These are phyloP conservation scores for Paguma larvata DNA, from an alignment of 2,797 vertebrate species.

Conservation along the genomic window DNA sequence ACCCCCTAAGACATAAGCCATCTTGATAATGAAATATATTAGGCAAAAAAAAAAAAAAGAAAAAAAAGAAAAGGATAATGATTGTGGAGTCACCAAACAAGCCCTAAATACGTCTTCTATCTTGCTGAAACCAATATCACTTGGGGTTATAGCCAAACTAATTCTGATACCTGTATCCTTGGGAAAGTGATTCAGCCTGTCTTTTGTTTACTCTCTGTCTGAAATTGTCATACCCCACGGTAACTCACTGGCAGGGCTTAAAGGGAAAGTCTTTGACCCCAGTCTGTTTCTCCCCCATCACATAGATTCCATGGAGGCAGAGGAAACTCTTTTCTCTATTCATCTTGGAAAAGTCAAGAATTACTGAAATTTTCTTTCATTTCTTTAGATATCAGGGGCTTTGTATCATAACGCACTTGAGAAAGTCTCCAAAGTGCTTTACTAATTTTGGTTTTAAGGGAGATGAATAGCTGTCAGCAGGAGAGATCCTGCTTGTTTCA, in stretches of 20 bases:
- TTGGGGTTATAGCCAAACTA: neutral
- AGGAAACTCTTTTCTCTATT: neutral
- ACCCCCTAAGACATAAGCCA: neutral
- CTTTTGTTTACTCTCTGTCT: slow-evolving; percentile 3
- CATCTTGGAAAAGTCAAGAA: neutral
- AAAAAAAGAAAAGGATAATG: neutral
- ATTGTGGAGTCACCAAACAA: neutral
- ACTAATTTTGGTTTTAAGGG: neutral
- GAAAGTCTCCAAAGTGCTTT: neutral
- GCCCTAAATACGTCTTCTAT: neutral
- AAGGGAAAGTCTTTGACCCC: neutral
- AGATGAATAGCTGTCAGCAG: neutral
- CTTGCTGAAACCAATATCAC: neutral
- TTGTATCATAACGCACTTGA: neutral
- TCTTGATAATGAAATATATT: neutral
- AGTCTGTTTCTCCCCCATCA: neutral
- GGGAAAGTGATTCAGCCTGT: neutral
- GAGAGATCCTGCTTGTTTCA: neutral
- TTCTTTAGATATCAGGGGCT: neutral
- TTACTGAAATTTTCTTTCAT: neutral
- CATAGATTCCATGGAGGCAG: neutral
- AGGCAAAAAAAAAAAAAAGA: neutral
- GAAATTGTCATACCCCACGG: neutral
- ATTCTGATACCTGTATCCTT: neutral
- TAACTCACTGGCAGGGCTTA: neutral